Conservation (phyloP, 2,113 vertebrate genomes). For the Grammomys dolichurus region DNA sequence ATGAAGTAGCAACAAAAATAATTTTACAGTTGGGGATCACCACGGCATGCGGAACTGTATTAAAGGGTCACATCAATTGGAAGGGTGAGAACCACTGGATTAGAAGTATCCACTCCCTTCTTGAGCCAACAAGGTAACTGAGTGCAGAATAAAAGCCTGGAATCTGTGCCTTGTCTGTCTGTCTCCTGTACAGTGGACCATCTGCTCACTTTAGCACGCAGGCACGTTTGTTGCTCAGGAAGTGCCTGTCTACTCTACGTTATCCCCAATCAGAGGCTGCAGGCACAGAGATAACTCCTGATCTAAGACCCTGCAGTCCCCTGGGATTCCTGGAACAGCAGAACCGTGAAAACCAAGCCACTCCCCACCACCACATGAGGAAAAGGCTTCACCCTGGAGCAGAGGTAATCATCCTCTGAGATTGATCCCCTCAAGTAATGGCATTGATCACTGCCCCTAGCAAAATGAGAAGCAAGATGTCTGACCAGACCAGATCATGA, state of each 20-base stretch:
- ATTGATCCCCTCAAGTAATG: background rate
- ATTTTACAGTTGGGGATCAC: background rate
- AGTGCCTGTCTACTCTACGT: too few relatives aligned
- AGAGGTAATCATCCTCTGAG: background rate
- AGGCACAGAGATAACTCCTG: background rate
- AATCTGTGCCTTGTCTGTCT: background rate
- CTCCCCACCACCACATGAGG: background rate
- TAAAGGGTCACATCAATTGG: background rate
- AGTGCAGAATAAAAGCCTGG: background rate
- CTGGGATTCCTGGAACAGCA: background rate
- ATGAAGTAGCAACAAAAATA: background rate
- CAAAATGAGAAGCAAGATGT: background rate
- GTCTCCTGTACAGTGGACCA: background rate
- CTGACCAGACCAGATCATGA: background rate
- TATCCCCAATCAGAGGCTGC: too few relatives aligned
- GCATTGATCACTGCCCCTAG: too few relatives aligned
- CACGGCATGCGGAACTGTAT: background rate
- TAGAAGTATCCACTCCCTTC: background rate
- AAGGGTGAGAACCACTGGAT: background rate
- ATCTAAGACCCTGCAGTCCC: background rate
- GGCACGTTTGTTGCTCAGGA: background rate
- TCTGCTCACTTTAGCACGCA: background rate
- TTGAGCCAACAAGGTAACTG: background rate
- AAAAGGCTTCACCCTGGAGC: background rate
- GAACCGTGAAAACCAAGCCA: background rate